These are phyloP conservation scores for Panzeria rudis DNA, from an alignment of 2,888 invertebrate genomes.

Conservation along the genomic window DNA sequence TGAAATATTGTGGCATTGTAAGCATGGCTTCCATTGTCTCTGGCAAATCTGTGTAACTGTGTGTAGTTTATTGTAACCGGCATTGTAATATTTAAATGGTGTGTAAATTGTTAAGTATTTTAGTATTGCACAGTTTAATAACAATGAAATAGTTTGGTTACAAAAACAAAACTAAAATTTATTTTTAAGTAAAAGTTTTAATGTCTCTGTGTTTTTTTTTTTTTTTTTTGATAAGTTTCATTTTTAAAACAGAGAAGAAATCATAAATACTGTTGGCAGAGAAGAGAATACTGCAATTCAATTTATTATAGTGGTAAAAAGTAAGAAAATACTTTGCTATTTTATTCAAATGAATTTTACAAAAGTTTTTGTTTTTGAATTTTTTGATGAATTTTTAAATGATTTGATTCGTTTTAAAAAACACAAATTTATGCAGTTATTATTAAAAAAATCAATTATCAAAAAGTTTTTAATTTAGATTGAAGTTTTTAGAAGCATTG, in stretches of 20 bases:
- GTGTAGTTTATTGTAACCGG: constrained; percentile 38
- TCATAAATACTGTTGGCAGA: constrained; percentile 1
- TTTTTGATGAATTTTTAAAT: not conserved
- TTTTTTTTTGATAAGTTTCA: not conserved
- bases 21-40: constrained; percentile 30
- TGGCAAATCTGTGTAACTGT: constrained; percentile 6
- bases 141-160: constrained; percentile 46
- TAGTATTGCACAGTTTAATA: constrained; percentile 41
- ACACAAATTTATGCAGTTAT: not conserved
- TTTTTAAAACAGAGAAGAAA: not conserved
- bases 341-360: not conserved
- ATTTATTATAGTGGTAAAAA: too few relatives aligned
- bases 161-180: not conserved
- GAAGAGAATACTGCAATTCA: not conserved
- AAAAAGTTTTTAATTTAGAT: not conserved
- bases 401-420: not conserved
- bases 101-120: constrained; percentile 66
- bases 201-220: not conserved
- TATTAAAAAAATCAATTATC: not conserved
- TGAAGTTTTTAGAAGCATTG: not conserved
- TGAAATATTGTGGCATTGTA: constrained; percentile 44
- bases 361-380: not conserved
- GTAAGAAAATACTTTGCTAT: not conserved
- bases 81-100: constrained; percentile 69
- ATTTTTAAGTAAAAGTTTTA: constrained; percentile 21